A percentile compares a stretch with the other conserved stretches of the same genome.
Conservation (phyloP, 2,113 vertebrate species). For the Arvicanthis niloticus region DNA sequence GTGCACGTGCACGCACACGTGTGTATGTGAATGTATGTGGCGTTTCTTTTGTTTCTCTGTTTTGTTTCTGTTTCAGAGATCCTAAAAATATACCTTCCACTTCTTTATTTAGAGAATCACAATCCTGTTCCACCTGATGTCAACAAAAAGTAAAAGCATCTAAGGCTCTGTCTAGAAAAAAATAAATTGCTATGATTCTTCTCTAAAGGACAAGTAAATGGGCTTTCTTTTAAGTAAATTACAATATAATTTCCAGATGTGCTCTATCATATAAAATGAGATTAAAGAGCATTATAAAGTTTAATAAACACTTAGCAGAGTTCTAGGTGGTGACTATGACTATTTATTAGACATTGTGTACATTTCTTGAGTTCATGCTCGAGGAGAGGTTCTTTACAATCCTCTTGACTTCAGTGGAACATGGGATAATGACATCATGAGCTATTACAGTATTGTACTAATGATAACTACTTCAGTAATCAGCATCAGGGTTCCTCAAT, state of each 20-base stretch:
- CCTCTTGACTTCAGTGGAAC: constrained; percentile 8
- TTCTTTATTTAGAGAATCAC: constrained; percentile 51
- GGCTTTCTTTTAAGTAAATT: constrained; percentile 33
- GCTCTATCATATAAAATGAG: neutral
- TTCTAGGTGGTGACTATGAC: neutral
- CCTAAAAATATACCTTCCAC: neutral
- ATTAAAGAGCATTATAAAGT: neutral
- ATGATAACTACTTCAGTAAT: neutral
- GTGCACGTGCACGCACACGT: too few species aligned
- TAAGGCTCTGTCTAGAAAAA: neutral
- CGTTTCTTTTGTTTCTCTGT: neutral
- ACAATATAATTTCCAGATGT: constrained; percentile 15
- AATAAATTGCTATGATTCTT: neutral
- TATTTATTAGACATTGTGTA: neutral
- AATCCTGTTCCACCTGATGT: neutral
- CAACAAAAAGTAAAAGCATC: neutral
- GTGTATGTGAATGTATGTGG: neutral
- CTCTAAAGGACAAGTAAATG: constrained; percentile 3
- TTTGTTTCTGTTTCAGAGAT: constrained; percentile 8
- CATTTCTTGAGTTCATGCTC: neutral
- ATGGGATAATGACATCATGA: neutral
- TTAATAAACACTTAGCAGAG: neutral
- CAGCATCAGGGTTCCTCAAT: neutral
- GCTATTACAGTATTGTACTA: neutral
- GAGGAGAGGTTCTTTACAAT: neutral